Evolutionary conservation across 1,140 invertebrate species (phyloP).

Genomic region (Lepidurus couesii): DNA sequence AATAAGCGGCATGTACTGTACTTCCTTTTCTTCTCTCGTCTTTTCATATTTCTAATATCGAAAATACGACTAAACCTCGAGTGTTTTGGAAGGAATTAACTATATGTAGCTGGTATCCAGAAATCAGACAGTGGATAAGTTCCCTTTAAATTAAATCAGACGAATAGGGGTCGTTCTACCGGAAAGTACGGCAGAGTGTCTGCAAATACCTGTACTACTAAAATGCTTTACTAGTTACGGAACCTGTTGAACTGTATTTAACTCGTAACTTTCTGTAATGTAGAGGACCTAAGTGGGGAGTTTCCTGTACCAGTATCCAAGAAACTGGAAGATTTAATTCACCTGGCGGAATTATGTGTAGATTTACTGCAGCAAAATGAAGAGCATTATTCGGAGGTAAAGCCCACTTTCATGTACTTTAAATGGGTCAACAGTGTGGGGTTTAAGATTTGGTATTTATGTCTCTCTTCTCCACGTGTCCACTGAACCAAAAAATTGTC

Average conservation of each 20-base stretch:
- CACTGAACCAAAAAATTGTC: no score
- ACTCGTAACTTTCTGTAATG: not conserved
- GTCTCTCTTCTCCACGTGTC: no score
- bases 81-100: no score
- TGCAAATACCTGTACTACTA: not conserved
- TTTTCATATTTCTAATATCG: no score
- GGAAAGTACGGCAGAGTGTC: not conserved
- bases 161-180: not conserved
- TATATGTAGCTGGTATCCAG: no score
- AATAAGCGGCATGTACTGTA: no score
- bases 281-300: conserved; percentile 77
- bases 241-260: not conserved
- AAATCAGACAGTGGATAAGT: no score
- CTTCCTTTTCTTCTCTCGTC: no score
- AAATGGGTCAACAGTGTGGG: not conserved
- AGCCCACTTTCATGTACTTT: conserved; percentile 38
- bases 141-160: no score
- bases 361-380: conserved; percentile 98
- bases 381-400: conserved; percentile 99
- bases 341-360: conserved; percentile 94
- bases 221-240: not conserved
- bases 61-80: no score
- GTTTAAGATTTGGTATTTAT: no score
- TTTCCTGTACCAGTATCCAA: conserved; percentile 69
- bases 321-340: conserved; percentile 94